These are phyloP conservation scores for Helicoverpa assulta DNA, from an alignment of 2,888 invertebrate species.

Conservation along the genomic window DNA sequence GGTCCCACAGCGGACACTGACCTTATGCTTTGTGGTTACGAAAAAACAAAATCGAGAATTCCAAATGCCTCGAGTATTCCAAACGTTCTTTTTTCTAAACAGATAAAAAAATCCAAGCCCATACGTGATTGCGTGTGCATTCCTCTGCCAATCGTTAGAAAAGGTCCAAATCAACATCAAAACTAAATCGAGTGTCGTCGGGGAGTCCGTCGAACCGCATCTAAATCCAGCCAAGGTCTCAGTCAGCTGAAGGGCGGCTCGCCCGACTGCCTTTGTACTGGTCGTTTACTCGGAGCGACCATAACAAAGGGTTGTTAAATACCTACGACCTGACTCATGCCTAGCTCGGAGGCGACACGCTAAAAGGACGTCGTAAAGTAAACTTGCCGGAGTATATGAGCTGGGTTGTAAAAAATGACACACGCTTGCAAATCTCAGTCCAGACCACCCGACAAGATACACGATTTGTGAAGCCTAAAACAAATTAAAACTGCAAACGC, in stretches of 20 bases:
- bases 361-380: slow-evolving; percentile 65
- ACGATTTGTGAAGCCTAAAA: slow-evolving; percentile 67
- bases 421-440: slow-evolving; percentile 63
- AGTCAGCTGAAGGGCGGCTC: slow-evolving; percentile 86
- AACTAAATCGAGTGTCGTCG: slow-evolving; percentile 83
- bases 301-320: slow-evolving; percentile 87
- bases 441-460: slow-evolving; percentile 79
- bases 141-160: slow-evolving; percentile 78
- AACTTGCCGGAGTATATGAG: slow-evolving; percentile 32
- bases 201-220: slow-evolving; percentile 86
- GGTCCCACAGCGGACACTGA: slow-evolving; percentile 83
- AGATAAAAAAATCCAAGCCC: slow-evolving; percentile 64
- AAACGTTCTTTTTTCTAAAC: slow-evolving; percentile 65
- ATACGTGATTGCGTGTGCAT: slow-evolving; percentile 78
- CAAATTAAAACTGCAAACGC: slow-evolving; percentile 69
- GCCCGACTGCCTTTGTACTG: slow-evolving; percentile 83
- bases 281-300: slow-evolving; percentile 85
- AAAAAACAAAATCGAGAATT: slow-evolving; percentile 66
- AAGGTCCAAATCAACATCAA: slow-evolving; percentile 80
- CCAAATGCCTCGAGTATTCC: slow-evolving; percentile 58
- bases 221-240: slow-evolving; percentile 90
- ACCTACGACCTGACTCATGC: slow-evolving; percentile 81
- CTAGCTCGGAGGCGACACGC: slow-evolving; percentile 63
- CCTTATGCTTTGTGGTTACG: slow-evolving; percentile 70
- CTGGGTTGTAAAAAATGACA: slow-evolving; percentile 54